Base-by-base conservation (phyloP, 2,888 invertebrate species). In the Odontothrips loti region DNA sequence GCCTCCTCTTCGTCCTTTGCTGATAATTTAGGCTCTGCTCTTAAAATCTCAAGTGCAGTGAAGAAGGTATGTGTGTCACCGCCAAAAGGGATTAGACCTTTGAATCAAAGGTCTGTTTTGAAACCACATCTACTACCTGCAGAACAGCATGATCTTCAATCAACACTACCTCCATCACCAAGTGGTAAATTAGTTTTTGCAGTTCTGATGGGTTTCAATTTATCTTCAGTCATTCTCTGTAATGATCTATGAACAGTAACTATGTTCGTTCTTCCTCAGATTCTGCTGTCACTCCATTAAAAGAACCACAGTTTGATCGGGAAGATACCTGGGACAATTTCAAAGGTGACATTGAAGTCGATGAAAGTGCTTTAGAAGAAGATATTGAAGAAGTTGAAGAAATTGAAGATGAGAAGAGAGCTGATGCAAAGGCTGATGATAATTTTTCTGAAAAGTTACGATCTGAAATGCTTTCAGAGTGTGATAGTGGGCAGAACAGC, bases 311-410 rank as follows among this genome's bases (percentile, higher is more conserved):
- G 34, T 6, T 43, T 43, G 34, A 43, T 43, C 58, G 15, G 6
- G 58, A 17, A 1, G 58, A 15, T n/a, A 15, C 58, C 17, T 58
- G 11, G 58, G 15, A 20, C 4, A 58, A 58, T 58, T 17, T 58
- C 3, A 9, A 23, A 11, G 68, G 27, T 27, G 68, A 75, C 9
- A 75, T 75, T 23, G 68, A 75, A 75, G 27, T 75, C 10, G 68
- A 75, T 75, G 68, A 75, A 27, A 75, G 68, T 75, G 68, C 68
- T 27, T 27, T 75, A 12, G 68, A 75, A 27, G 27, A 27, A 27
- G 68, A 75, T 12, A 75, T 75, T 75, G 68, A 75, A 23, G 68
- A 75, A 75, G 27, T 75, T 27, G 68, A 75, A 27, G 68, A 75
- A 75, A 27, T 75, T 10, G 68, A 75, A 27, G 68, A 75, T 2